A percentile compares a stretch with the other conserved stretches of the same genome.
Conservation (phyloP, 2,113 vertebrate genomes). For the Greenwoodochromis staneri region DNA sequence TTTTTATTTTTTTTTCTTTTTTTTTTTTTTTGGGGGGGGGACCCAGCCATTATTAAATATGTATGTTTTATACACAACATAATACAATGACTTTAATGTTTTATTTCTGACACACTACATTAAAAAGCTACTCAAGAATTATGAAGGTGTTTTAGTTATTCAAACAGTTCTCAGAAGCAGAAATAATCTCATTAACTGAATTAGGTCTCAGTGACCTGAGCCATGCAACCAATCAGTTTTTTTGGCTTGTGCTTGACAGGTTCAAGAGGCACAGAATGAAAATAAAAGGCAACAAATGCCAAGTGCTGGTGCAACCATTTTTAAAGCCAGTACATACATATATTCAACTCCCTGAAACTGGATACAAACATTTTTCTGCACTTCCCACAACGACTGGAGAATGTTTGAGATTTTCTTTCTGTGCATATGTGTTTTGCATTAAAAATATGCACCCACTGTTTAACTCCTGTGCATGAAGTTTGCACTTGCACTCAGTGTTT, state of each 20-base stretch:
- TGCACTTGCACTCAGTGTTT: neutral
- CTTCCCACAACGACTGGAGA: neutral
- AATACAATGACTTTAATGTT: neutral
- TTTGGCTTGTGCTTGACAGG: neutral
- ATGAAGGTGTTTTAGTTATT: neutral
- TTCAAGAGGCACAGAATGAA: neutral
- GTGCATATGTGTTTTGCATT: neutral
- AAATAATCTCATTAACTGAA: neutral
- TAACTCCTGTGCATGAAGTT: neutral
- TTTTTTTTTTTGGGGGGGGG: rapidly evolving
- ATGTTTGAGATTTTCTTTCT: neutral
- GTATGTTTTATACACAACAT: neutral
- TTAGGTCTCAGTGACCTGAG: neutral
- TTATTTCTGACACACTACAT: neutral
- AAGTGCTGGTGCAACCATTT: neutral
- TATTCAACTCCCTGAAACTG: neutral
- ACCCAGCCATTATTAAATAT: neutral
- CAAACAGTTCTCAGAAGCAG: neutral
- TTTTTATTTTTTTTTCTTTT: no score
- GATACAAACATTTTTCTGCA: neutral
- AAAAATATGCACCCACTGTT: neutral
- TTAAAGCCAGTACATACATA: neutral
- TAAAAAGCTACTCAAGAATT: neutral
- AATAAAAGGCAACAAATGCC: neutral
- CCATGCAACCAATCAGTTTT: neutral